These are phyloP conservation scores for Rhabdomys dilectus DNA, from an alignment of 2,113 vertebrate genomes.

Conservation along the genomic window DNA sequence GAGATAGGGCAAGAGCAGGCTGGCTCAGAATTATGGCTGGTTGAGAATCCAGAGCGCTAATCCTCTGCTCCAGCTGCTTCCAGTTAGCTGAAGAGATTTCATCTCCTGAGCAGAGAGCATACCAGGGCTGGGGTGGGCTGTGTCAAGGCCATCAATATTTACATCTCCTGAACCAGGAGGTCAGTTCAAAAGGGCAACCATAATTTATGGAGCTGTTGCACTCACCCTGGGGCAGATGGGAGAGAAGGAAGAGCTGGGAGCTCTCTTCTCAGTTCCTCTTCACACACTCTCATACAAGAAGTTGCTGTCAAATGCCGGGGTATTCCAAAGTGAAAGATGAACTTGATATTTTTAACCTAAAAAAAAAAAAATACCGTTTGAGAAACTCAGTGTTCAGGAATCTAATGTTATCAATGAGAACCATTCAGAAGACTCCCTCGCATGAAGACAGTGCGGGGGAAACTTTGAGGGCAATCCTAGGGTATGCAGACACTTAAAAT, in stretches of 20 bases:
- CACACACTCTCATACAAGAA: constrained; percentile 8
- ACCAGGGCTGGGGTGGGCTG: neutral
- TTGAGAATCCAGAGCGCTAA: neutral
- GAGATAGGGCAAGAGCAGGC: neutral
- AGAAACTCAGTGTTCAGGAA: neutral
- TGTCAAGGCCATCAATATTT: constrained; percentile 63
- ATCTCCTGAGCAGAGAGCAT: constrained; percentile 12
- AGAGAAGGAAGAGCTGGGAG: constrained; percentile 44
- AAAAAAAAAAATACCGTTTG: constrained; percentile 31
- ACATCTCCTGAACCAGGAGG: constrained; percentile 61
- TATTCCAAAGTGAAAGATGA: constrained; percentile 55
- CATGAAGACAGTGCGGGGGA: neutral
- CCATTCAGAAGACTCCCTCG: neutral
- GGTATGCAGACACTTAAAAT: neutral
- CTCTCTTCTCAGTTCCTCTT: neutral
- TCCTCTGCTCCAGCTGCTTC: constrained; percentile 46
- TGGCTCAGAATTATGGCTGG: neutral
- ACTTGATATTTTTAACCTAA: constrained; percentile 25
- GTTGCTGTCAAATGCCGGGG: neutral
- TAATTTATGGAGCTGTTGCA: constrained; percentile 63
- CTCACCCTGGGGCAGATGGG: constrained; percentile 23
- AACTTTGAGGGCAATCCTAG: neutral
- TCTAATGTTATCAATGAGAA: neutral
- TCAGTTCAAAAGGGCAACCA: constrained; percentile 69
- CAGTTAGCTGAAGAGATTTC: constrained; percentile 28